Evolutionary conservation across 2,797 vertebrate species (phyloP), one percentile per base, ranked within the genome.

Genomic region (Cynodonichthys magdalenae): DNA sequence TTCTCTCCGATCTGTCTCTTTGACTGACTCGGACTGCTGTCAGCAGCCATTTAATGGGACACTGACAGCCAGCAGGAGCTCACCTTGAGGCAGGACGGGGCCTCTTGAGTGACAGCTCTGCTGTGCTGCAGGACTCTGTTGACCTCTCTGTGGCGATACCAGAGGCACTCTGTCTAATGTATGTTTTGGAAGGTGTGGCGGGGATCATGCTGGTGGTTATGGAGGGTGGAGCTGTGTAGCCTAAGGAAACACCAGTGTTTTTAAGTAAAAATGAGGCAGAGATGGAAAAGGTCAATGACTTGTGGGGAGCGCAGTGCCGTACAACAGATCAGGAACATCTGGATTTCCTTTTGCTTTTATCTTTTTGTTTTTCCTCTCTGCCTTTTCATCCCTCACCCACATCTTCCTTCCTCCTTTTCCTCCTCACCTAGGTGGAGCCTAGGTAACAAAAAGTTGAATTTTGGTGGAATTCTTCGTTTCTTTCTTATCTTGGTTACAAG

Each of bases 61-160:
- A 49, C 80, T 70, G 83, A 86, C 77, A 73, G 67, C 77, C 71
- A 79, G 82, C 77, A 39, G 80, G 74, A 79, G 80, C 85, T 92
- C 87, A 91, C 91, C 90, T 93, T 87, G 87, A 90, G 86, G 88
- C 84, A 64, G 74, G 69, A 80, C 11, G 51, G 80, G 85, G 86
- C 60, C 87, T 81, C 75, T 72, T 90, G 89, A 93, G 71, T 90
- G 91, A 92, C 89, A 70, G 87, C 88, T 82, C 70, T 83, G 81
- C 79, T 77, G 77, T 24, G 61, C 80, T 69, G 77, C 80, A 70
- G 84, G 81, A 76, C 87, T 79, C 78, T 74, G 71, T 81, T 71
- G 66, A 89, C 87, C 87, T 84, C 76, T 86, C 66, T 82, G 87
- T 86, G 82, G 78, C 70, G 74, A 85, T 83, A 75, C 82, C 77